phyloP scores from a whole-genome alignment of 2,113 vertebrate genomes.

The Bothrops jararaca region DNA sequence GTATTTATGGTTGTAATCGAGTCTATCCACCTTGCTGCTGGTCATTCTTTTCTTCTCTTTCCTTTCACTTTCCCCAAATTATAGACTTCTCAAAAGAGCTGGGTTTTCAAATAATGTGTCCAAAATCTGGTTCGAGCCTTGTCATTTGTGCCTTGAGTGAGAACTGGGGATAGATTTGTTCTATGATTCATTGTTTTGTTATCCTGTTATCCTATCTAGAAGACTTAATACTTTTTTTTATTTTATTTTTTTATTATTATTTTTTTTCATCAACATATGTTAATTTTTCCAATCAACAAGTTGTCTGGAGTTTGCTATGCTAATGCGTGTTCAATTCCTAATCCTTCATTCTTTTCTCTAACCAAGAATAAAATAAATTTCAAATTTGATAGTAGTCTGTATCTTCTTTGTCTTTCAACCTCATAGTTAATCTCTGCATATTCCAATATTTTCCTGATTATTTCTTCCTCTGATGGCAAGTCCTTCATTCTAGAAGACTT shows the following conservation, averaged over 20 bases:
- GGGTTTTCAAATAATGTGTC: background rate
- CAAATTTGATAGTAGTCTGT: too few relatives aligned
- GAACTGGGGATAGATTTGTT: background rate
- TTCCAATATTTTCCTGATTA: too few relatives aligned
- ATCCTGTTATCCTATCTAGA: background rate
- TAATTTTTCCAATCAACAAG: too few relatives aligned
- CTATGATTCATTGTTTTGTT: background rate
- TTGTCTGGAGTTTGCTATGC: too few relatives aligned
- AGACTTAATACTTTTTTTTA: background rate
- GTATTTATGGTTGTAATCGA: background rate
- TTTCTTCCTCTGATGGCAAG: too few relatives aligned
- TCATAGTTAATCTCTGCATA: too few relatives aligned
- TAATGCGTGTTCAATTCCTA: too few relatives aligned
- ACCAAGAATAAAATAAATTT: too few relatives aligned
- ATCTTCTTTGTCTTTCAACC: too few relatives aligned
- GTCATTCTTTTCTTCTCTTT: background rate
- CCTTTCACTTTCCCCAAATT: background rate
- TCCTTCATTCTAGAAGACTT: background rate
- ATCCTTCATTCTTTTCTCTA: too few relatives aligned
- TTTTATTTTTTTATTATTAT: too few relatives aligned
- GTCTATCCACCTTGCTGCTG: background rate
- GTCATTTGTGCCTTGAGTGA: background rate
- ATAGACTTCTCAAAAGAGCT: background rate
- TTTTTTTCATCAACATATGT: too few relatives aligned
- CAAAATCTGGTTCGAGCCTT: background rate